Base-by-base conservation (phyloP, 2,113 vertebrate genomes). In the Actinemys pallida region DNA sequence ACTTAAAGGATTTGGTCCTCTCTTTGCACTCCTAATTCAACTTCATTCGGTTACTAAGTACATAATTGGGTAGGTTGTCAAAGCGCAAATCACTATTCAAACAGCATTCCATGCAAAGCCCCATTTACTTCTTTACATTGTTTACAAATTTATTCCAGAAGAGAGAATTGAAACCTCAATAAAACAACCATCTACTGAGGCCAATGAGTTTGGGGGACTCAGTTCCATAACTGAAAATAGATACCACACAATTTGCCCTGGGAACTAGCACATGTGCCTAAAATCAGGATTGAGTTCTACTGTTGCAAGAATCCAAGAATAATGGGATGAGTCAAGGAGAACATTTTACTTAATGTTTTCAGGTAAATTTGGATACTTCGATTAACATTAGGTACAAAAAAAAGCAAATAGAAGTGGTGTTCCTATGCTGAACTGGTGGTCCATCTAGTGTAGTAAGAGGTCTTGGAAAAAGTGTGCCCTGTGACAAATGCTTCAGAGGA, bases 101-200 rank as follows among this genome's bases (percentile, higher is more conserved):
- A 39, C 50, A 10, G 65, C 22, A 39, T 54, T 7, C 1, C 42
- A 53, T 2, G 6, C 11, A 72, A 50, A 81, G 10, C 1, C 31
- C 19, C 86, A 84, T 17, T 86, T 10, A 84, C 7, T 16, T 53
- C 57, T 59, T 42, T 42, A 22, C 3, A 4, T 54, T 54, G 8
- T 3, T 1, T 85, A n/a, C 1, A 82, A 65, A 16, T 0, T 0
- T 22, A 86, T 91, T 90, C 53, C 39, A 79, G 54, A 11, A 6
- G 72, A 42, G 3, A 16, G 76, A 3, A 27, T 52, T 84, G 52
- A 90, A 49, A 20, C 6, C 19, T 72, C 11, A 47, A 62, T 65
- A 65, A 86, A 75, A 88, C 27, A 17, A 91, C n/a, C 56, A 72
- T 65, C 16, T 65, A 62, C 1, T 10, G 2, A 2, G 6, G 79